Evolutionary conservation across 2,113 vertebrate species (phyloP), one percentile per base, ranked within the genome.

Genomic region (Periophthalmus modestus): DNA sequence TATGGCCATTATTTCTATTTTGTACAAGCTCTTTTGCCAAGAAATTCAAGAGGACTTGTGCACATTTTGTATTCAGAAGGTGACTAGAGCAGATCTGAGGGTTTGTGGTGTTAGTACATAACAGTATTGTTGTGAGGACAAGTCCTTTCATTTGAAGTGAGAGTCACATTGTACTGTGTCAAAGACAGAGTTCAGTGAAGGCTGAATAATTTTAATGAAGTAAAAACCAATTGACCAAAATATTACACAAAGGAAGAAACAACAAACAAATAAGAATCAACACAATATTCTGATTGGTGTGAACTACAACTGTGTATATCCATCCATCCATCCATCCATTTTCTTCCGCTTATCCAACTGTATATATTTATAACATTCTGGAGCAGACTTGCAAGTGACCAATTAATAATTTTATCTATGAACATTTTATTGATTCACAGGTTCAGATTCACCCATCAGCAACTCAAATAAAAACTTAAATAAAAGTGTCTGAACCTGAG

Each of bases 1-100:
- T 81, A 74, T 77, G 82, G 79, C 61, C 69, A 83, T 82, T 74
- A 55, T 84, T 77, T 82, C 76, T 72, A 83, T 77, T 78, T 73
- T 81, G 52, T 55, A 55, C n/a, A n/a, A 21, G 7, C 19, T 55
- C 19, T 55, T 21, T 2, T 10, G 19, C 19, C 9, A 2, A 55
- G 52, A n/a, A 19, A 55, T 55, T 55, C 52, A 55, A 55, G 7
- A 10, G 19, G n/a, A 55, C 52, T n/a, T 19, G n/a, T 21, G 10
- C 57, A 58, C 23, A 24, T 28, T 59, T 59, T 59, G 57, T 59
- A 59, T 59, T 24, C 57, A 59, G 57, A 59, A 28, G 21, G 57
- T 59, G 57, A 59, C 57, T 28, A 59, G 23, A 15, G 23, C 14
- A 59, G 23, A 59, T 59, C 15, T 23, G n/a, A 59, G 55, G 21